Evolutionary conservation across 2,113 vertebrate species (phyloP), one percentile per base, ranked within the genome.

Genomic region (Corythoichthys haematopterus): DNA sequence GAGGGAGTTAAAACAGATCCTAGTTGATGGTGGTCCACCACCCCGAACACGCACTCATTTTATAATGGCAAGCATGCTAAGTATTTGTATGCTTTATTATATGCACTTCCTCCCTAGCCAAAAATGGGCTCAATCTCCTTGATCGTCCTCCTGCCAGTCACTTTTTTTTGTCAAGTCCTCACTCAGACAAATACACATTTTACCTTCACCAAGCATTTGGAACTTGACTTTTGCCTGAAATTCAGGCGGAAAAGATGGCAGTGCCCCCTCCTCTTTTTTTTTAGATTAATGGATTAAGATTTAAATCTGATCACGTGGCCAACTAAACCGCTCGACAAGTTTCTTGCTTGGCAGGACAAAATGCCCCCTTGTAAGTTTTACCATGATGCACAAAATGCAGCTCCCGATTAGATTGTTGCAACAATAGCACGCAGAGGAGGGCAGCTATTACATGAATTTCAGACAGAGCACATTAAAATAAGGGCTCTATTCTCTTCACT

Each of bases 121-220:
- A 47, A 53, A 47, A 45, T 11, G 45, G n/a, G 46, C 48, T 74
- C 51, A 69, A 20, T 4, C n/a, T 60, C 35, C n/a, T 58, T 53
- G 72, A 62, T 66, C 43, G 73, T 72, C 58, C 12, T 45, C 66
- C 56, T 66, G 75, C 72, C 72, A 76, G 56, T 12, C 50, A 5
- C 52, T 58, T n/a, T 58, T 58, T 51, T 64, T 70, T 51, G 64
- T 28, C 76, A 51, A 65, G 36, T 16, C 15, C 56, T 82, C 81
- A 87, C 50, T 84, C 78, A 80, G 74, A 75, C 72, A 80, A 74
- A 84, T 74, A 73, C 71, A 68, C 77, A 84, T 81, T 63, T 47
- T 65, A 60, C 47, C 48, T 68, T 72, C 70, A 53, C 35, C 56
- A 58, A 35, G 16, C 36, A 64, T 16, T 53, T 65, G 7, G 58